Conservation (phyloP, 2,797 vertebrate genomes). For the Sternotherus odoratus region DNA sequence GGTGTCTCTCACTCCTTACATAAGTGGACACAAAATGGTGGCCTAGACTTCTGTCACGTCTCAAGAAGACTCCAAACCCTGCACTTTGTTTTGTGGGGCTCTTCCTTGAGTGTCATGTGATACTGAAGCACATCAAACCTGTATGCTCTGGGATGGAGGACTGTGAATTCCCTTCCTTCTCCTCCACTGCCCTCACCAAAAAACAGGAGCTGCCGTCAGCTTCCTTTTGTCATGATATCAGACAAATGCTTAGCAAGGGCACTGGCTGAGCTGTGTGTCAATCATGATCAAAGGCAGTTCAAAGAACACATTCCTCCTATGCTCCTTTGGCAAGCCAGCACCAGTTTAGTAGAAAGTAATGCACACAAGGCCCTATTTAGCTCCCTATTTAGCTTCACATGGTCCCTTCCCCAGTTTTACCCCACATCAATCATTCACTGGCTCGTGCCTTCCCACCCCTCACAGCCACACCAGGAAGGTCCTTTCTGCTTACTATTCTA, state of each 20-base stretch:
- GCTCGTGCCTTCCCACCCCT: neutral
- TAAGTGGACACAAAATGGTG: neutral
- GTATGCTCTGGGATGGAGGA: conserved; percentile 35
- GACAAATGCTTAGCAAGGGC: neutral
- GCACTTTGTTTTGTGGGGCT: conserved; percentile 17
- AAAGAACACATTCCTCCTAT: neutral
- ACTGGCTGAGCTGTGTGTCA: neutral
- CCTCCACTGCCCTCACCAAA: neutral
- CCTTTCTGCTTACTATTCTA: neutral
- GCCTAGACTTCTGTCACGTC: conserved; percentile 6
- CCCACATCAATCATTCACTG: neutral
- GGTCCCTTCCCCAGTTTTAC: neutral
- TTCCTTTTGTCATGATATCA: conserved; percentile 18
- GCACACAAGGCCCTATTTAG: neutral
- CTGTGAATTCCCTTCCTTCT: conserved; percentile 53
- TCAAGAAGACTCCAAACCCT: conserved; percentile 18
- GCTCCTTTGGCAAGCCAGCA: neutral
- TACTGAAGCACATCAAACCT: conserved; percentile 58
- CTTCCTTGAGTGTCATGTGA: neutral
- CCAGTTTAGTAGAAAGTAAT: neutral
- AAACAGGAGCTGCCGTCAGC: neutral
- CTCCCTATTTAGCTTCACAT: neutral
- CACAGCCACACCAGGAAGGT: neutral
- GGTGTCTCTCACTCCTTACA: neutral
- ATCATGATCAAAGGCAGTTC: neutral